Evolutionary conservation across 2,888 invertebrate genomes (phyloP).

Genomic region (Tyria jacobaeae): DNA sequence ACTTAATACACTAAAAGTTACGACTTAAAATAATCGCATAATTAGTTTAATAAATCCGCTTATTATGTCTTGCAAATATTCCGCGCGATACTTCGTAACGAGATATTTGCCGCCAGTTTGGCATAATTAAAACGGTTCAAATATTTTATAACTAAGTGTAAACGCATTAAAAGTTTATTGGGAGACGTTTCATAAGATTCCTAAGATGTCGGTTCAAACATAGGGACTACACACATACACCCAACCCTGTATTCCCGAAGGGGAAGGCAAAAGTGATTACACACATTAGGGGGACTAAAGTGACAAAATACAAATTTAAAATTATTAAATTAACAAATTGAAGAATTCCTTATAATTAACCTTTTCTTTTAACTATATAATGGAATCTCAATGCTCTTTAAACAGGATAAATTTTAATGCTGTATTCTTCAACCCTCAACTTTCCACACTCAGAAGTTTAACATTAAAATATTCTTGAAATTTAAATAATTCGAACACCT

Average conservation of each 20-base stretch:
- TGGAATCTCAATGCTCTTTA: too few species aligned
- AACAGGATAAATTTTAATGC: too few species aligned
- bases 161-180: conserved; percentile 79
- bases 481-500: too few species aligned
- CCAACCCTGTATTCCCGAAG: too few species aligned
- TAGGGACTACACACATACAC: too few species aligned
- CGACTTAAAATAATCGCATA: conserved; percentile 44
- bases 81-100: conserved; percentile 53
- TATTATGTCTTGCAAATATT: conserved; percentile 56
- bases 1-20: conserved; percentile 42
- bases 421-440: too few species aligned
- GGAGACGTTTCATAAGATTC: conserved; percentile 47
- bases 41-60: conserved; percentile 57
- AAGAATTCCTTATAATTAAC: too few species aligned
- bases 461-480: too few species aligned
- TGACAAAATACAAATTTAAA: background rate
- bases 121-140: conserved; percentile 73
- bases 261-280: too few species aligned
- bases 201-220: background rate
- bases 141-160: conserved; percentile 77
- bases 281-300: background rate
- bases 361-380: too few species aligned
- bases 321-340: too few species aligned
- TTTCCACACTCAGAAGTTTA: too few species aligned
- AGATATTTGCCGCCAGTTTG: conserved; percentile 65